phyloP scores from a whole-genome alignment of 2,888 invertebrate species.

The Ctenicera cuprea region DNA sequence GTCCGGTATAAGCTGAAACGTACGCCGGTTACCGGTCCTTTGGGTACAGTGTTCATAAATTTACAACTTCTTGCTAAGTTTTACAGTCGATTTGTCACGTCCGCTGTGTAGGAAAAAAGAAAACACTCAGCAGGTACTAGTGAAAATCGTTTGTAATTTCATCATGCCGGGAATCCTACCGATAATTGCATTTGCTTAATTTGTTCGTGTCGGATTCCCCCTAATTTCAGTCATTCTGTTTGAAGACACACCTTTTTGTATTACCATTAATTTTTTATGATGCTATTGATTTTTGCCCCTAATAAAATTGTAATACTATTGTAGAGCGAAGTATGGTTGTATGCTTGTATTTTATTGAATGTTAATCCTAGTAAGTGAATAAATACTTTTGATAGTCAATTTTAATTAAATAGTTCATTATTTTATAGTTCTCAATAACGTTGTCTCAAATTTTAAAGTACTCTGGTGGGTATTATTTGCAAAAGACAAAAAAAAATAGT shows the following conservation, averaged over 20 bases:
- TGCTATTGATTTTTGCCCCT: no score
- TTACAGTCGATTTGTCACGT: slow-evolving; percentile 26
- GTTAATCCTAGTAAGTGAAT: no score
- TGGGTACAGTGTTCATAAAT: slow-evolving; percentile 26
- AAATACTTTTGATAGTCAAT: no score
- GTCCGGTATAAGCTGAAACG: slow-evolving; percentile 20
- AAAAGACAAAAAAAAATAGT: no score
- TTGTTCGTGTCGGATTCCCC: neutral
- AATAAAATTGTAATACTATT: no score
- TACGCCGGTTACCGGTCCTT: slow-evolving; percentile 27
- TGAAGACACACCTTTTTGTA: neutral
- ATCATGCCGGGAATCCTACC: neutral
- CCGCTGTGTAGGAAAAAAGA: slow-evolving; percentile 2
- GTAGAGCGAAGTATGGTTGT: no score
- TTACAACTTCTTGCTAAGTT: slow-evolving; percentile 15
- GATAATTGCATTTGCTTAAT: slow-evolving; percentile 6
- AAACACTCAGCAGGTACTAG: neutral
- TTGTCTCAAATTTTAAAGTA: no score
- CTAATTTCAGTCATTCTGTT: neutral
- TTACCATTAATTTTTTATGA: no score
- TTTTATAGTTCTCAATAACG: no score
- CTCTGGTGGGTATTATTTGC: no score
- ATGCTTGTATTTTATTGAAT: no score
- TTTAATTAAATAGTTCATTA: no score
- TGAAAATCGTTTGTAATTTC: neutral